Conservation (phyloP, 2,888 invertebrate genomes). For the Calliopum simillimum region DNA sequence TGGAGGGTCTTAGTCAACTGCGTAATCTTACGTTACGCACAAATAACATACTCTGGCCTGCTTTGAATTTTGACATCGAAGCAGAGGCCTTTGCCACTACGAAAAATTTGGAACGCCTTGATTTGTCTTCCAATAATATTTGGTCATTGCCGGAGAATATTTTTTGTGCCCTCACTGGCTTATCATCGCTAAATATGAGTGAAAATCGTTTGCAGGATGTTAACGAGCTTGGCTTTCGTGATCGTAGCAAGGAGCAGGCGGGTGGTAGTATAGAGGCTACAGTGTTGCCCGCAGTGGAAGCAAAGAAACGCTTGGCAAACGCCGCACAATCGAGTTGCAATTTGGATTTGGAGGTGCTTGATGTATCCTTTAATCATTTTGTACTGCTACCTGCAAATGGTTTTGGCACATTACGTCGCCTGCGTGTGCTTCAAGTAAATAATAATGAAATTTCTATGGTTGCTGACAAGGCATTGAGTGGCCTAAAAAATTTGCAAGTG, state of each 20-base stretch:
- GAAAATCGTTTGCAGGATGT: conserved; percentile 90
- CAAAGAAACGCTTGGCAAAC: conserved; percentile 26
- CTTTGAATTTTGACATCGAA: conserved; percentile 85
- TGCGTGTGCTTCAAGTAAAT: conserved; percentile 84
- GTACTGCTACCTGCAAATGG: conserved; percentile 85
- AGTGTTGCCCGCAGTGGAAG: conserved; percentile 30
- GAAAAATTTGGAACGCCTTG: conserved; percentile 83
- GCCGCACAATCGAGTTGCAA: conserved; percentile 69
- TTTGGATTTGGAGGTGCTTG: conserved; percentile 84
- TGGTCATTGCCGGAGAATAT: conserved; percentile 89
- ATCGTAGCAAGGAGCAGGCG: conserved; percentile 66
- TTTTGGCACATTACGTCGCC: conserved; percentile 81
- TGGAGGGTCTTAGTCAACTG: conserved; percentile 83
- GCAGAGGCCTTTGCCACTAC: conserved; percentile 81
- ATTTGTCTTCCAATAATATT: conserved; percentile 89
- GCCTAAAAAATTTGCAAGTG: conserved; percentile 83
- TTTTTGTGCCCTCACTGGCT: conserved; percentile 84
- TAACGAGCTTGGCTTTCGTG: conserved; percentile 86
- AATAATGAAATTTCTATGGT: conserved; percentile 92
- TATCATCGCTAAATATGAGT: conserved; percentile 86
- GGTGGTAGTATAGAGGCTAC: conserved; percentile 42
- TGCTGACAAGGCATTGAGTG: conserved; percentile 84
- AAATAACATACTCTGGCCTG: conserved; percentile 86
- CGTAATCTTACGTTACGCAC: conserved; percentile 87
- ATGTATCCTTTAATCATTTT: conserved; percentile 87